Conservation (phyloP, 2,113 vertebrate species). For the Chaetops frenatus region DNA sequence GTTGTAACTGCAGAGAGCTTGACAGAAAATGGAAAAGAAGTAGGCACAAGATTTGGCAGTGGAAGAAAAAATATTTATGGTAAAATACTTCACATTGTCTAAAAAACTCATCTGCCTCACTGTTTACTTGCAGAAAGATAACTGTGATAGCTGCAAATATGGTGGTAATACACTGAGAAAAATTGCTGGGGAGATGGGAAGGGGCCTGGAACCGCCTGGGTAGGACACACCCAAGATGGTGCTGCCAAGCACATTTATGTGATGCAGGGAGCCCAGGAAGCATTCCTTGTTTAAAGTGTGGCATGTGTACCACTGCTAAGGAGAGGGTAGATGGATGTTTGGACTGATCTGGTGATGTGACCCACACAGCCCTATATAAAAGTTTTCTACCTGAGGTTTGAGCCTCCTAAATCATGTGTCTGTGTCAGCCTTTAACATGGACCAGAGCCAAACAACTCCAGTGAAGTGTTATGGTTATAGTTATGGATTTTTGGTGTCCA, state of each 20-base stretch:
- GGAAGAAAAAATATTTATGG: slow-evolving; percentile 8
- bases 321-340: neutral
- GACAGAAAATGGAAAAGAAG: neutral
- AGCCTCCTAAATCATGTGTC: neutral
- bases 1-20: neutral
- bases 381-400: neutral
- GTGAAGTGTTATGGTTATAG: neutral
- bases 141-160: neutral
- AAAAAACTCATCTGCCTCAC: neutral
- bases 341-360: neutral
- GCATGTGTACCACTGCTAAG: neutral
- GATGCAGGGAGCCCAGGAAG: neutral
- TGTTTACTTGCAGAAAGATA: neutral
- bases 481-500: neutral
- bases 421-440: neutral
- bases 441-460: neutral
- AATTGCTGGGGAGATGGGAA: neutral
- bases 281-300: neutral
- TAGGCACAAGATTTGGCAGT: neutral
- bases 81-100: slow-evolving; percentile 47
- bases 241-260: neutral
- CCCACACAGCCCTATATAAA: accelerated
- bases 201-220: neutral
- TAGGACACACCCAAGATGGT: neutral
- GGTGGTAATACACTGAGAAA: neutral